Percentiles rank a stretch among this genome's conserved stretches.
Evolutionary conservation across 1,140 invertebrate genomes (phyloP).

Genomic region (Drosophila quadrilineata): DNA sequence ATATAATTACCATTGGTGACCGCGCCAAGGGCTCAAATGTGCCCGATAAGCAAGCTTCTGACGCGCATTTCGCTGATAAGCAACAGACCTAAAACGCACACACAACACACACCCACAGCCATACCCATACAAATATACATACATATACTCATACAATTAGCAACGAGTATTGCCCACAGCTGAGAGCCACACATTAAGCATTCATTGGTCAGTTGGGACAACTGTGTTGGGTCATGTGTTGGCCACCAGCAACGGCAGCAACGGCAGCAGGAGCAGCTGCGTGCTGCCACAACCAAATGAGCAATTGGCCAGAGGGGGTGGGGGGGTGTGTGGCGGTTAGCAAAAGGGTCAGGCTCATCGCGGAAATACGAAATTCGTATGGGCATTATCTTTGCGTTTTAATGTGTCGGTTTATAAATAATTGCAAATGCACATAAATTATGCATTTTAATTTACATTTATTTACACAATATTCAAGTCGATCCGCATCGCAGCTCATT

Average conservation of each 20-base stretch:
- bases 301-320: slow-evolving; percentile 63
- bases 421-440: slow-evolving; percentile 75
- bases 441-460: slow-evolving; percentile 80
- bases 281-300: slow-evolving; percentile 77
- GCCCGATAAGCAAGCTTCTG: slow-evolving; percentile 65
- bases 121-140: slow-evolving; percentile 33
- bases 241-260: too few relatives aligned
- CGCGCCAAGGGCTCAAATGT: slow-evolving; percentile 63
- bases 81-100: too few relatives aligned
- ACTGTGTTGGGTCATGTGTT: slow-evolving; percentile 19
- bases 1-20: slow-evolving; percentile 64
- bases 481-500: slow-evolving; percentile 43
- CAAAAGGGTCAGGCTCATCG: background rate
- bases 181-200: slow-evolving; percentile 58
- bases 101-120: slow-evolving; percentile 37
- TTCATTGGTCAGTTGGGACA: slow-evolving; percentile 73
- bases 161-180: slow-evolving; percentile 34
- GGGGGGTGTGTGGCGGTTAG: background rate
- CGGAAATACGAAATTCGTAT: slow-evolving; percentile 17
- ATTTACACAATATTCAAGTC: slow-evolving; percentile 65
- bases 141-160: slow-evolving; percentile 19
- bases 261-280: slow-evolving; percentile 71
- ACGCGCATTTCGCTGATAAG: slow-evolving; percentile 61
- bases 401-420: slow-evolving; percentile 79
- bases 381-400: slow-evolving; percentile 70